Evolutionary conservation across 2,888 invertebrate genomes (phyloP).

Genomic region (Aricia artaxerxes): DNA sequence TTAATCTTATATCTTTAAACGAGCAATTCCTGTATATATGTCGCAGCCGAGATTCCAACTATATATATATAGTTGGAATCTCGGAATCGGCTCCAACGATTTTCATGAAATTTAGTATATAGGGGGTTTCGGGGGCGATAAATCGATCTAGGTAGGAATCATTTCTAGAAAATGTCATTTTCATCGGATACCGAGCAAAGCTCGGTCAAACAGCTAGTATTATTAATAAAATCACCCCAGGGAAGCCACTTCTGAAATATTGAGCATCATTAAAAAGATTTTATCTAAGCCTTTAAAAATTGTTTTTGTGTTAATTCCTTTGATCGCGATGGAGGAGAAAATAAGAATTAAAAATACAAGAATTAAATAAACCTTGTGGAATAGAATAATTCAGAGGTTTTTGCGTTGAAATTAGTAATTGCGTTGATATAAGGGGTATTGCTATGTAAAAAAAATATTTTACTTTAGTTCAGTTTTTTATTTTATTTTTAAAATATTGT

Average conservation of each 20-base stretch:
- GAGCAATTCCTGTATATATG: no score
- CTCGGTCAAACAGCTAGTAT: no score
- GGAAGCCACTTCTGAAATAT: slow-evolving; percentile 10
- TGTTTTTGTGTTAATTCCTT: slow-evolving; percentile 13
- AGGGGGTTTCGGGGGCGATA: no score
- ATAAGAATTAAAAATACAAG: background rate
- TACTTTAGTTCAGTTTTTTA: background rate
- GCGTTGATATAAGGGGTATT: no score
- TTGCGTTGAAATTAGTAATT: background rate
- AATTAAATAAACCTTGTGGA: background rate
- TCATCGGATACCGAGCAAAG: no score
- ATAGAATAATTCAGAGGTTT: background rate
- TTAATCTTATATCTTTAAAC: background rate
- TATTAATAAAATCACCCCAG: slow-evolving; percentile 2
- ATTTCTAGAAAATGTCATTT: no score
- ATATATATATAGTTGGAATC: no score
- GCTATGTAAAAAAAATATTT: background rate
- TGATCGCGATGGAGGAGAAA: background rate
- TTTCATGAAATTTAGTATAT: no score
- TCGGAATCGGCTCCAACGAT: no score
- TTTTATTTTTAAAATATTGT: no score
- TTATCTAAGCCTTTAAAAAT: background rate
- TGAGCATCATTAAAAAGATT: slow-evolving; percentile 7
- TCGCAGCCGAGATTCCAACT: no score
- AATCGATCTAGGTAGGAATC: no score